A percentile compares a stretch with the other conserved stretches of the same genome.
Conservation (phyloP, 2,888 invertebrate genomes). For the Thecocarcelia acutangulata region DNA sequence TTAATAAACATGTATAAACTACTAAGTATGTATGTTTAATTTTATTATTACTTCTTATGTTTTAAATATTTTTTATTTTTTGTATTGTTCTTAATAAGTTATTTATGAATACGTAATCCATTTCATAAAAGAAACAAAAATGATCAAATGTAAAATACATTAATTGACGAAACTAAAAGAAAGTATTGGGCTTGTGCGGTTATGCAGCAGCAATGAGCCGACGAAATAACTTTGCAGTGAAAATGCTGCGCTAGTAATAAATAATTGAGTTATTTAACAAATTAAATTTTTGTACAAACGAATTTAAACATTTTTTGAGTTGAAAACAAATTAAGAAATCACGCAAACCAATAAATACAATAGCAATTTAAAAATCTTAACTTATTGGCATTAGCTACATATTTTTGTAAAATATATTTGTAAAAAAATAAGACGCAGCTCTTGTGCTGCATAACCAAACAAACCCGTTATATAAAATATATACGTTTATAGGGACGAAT, state of each 20-base stretch:
- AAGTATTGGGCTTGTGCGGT: not conserved
- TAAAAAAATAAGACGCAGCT: too few species aligned
- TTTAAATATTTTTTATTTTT: conserved; percentile 43
- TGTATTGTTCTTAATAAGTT: conserved; percentile 62
- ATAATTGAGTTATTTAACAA: too few species aligned
- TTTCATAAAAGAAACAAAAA: conserved; percentile 43
- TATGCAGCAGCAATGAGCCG: too few species aligned
- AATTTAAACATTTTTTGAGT: too few species aligned
- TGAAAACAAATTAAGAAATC: too few species aligned
- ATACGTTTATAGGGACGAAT: conserved; percentile 26
- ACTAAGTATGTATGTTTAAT: conserved; percentile 64
- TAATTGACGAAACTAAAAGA: conserved; percentile 36
- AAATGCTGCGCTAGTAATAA: too few species aligned
- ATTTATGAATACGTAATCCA: conserved; percentile 44
- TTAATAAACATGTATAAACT: conserved; percentile 63
- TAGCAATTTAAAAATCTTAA: too few species aligned
- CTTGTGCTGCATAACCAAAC: too few species aligned
- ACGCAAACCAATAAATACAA: too few species aligned
- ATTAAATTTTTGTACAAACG: too few species aligned
- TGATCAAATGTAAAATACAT: conserved; percentile 35
- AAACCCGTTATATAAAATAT: conserved; percentile 8
- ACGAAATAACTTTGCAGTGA: not conserved
- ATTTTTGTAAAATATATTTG: too few species aligned
- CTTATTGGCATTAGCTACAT: too few species aligned
- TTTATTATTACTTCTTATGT: conserved; percentile 53